Evolutionary conservation across 2,113 vertebrate species (phyloP), one percentile per base, ranked within the genome.

Genomic region (Eublepharis macularius): DNA sequence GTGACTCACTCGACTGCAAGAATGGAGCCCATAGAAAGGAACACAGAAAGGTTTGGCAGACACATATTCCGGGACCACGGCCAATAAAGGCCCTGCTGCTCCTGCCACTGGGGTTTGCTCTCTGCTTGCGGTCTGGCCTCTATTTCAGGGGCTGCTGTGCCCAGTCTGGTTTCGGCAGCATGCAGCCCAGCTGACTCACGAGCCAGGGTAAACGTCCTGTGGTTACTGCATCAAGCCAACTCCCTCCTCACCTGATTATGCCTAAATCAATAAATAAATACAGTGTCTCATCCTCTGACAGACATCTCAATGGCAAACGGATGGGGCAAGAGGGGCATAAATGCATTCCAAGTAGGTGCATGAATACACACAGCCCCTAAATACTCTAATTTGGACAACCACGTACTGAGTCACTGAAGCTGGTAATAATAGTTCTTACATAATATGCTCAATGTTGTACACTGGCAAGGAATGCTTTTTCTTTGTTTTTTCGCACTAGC

Each of bases 221-320:
- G 96, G 96, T 94, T 95, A 87, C 85, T 90, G n/a, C 10, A 88
- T 47, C 16, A 76, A 85, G 94, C 93, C 68, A 3, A 90, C 86
- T 92, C 89, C 92, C 91, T 90, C 90, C 95, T 94, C 91, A 95
- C 94, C 95, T 95, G 94, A 94, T 93, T 80, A 12, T 86, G 89
- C 87, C 91, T 93, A 92, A 93, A 94, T 94, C 96, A 96, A 96
- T 93, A 96, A 96, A 96, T 94, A 95, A 95, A 92, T 89, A 92
- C 88, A 6, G 1, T 70, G 10, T 0, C 92, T 80, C 0, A 21
- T 89, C 1, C 10, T 92, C 87, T 91, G 92, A 94, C 93, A 0
- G 19, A 70, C 0, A 0, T 81, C 90, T 88, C 91, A 82, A 80
- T 17, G 63, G 93, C 91, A 93, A 95, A 94, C 93, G 92, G 81